phyloP scores from a whole-genome alignment of 2,888 invertebrate genomes.

The Heliconius cydno region DNA sequence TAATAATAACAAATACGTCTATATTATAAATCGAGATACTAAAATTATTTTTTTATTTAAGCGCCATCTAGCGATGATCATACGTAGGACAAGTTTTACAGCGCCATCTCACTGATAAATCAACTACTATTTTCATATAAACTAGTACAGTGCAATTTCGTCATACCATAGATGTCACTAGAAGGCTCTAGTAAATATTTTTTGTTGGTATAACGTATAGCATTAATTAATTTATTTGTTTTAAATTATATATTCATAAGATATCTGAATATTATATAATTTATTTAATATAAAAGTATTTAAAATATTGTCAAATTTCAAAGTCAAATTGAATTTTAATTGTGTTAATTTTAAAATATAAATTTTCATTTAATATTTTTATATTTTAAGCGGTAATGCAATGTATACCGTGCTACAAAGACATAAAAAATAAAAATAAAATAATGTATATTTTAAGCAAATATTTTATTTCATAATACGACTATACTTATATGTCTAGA shows the following conservation, averaged over 20 bases:
- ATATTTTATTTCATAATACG: neutral
- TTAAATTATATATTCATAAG: too few species aligned
- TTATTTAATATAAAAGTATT: too few species aligned
- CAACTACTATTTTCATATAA: neutral
- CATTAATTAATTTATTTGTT: too few species aligned
- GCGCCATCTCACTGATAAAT: constrained; percentile 25
- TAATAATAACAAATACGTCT: too few species aligned
- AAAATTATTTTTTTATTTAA: neutral
- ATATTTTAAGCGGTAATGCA: neutral
- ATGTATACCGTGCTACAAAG: neutral
- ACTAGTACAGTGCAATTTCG: neutral
- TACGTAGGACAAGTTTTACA: neutral
- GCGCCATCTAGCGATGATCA: constrained; percentile 19
- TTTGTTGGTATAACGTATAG: too few species aligned
- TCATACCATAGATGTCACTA: neutral
- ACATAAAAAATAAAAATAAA: neutral
- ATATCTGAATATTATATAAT: too few species aligned
- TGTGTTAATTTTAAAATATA: neutral
- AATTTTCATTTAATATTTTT: too few species aligned
- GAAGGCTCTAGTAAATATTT: neutral
- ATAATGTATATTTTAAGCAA: neutral
- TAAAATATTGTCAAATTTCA: too few species aligned
- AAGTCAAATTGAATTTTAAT: neutral
- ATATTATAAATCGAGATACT: neutral
- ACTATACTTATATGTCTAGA: neutral